Percentiles rank a stretch among this genome's conserved stretches.
These are phyloP conservation scores for Zoanthus gigantus DNA, from an alignment of 92 coral and sea anemone species.

Conservation along the genomic window DNA sequence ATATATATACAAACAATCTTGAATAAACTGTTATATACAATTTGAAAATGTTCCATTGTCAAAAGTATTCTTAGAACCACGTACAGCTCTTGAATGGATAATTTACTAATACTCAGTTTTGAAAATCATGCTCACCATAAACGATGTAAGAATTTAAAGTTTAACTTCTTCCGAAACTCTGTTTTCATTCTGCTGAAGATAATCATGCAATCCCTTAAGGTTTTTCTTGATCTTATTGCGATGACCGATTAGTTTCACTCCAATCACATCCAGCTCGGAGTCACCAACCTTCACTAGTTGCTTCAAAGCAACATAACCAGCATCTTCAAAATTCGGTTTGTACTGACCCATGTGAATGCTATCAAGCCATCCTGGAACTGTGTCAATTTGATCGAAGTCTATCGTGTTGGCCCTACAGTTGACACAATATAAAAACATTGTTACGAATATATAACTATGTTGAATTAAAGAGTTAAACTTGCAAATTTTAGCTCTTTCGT, in stretches of 20 bases:
- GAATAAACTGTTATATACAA: not conserved
- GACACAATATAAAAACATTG: not conserved
- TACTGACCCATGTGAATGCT: constrained; percentile 95
- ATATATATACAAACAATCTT: not conserved
- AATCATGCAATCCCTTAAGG: constrained; percentile 55
- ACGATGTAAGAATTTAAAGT: not conserved
- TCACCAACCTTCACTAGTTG: constrained; percentile 77
- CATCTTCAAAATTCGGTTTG: constrained; percentile 72
- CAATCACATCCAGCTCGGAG: constrained; percentile 75
- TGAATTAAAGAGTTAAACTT: not conserved
- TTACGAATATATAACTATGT: too few species aligned
- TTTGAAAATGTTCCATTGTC: not conserved
- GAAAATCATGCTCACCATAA: not conserved
- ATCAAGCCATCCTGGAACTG: constrained; percentile 86
- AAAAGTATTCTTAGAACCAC: not conserved
- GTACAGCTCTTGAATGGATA: not conserved
- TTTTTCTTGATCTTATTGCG: constrained; percentile 93
- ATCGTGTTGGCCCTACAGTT: constrained; percentile 70
- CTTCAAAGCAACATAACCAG: constrained; percentile 76
- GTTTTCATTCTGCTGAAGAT: constrained; percentile 11
- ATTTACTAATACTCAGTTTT: not conserved
- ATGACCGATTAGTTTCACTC: constrained; percentile 94
- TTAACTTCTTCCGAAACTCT: constrained; percentile 11
- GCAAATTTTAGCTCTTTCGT: not conserved
- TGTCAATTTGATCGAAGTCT: constrained; percentile 68